Conservation (phyloP, 2,797 vertebrate genomes). For the Aulostomus chinensis region DNA sequence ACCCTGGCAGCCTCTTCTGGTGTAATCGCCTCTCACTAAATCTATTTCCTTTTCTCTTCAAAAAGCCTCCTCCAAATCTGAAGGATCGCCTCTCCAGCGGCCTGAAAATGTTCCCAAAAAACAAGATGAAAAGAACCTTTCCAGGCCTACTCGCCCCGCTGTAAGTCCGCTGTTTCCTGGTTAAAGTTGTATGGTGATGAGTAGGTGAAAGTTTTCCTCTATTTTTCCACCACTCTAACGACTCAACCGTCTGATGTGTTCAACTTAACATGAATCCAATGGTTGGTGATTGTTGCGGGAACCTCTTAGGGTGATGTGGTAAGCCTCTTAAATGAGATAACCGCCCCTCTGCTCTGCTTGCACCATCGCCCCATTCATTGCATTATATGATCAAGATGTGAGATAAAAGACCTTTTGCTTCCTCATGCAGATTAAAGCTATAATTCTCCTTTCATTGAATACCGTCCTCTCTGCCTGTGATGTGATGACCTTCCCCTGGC, state of each 20-base stretch:
- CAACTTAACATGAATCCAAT: slow-evolving; percentile 56
- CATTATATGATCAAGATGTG: slow-evolving; percentile 5
- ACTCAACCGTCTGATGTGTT: slow-evolving; percentile 39
- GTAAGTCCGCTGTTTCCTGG: slow-evolving; percentile 74
- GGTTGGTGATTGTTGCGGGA: slow-evolving; percentile 54
- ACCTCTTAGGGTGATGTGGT: slow-evolving; percentile 87
- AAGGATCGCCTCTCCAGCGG: slow-evolving; percentile 84
- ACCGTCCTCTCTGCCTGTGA: slow-evolving; percentile 12
- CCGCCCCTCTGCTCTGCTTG: slow-evolving; percentile 39
- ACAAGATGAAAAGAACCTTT: slow-evolving; percentile 85
- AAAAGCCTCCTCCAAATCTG: slow-evolving; percentile 87
- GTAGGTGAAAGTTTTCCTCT: slow-evolving; percentile 20
- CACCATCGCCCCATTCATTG: slow-evolving; percentile 28
- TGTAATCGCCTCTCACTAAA: slow-evolving; percentile 7
- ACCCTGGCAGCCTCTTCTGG: not conserved
- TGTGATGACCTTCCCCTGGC: slow-evolving; percentile 3
- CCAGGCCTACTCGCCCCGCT: slow-evolving; percentile 85
- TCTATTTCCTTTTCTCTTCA: slow-evolving; percentile 14
- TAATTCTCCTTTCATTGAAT: not conserved
- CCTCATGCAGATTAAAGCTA: not conserved
- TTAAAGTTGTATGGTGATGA: slow-evolving; percentile 12
- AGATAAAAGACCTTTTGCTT: slow-evolving; percentile 1
- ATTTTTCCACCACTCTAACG: slow-evolving; percentile 19
- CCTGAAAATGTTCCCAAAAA: slow-evolving; percentile 84
- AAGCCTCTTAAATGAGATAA: slow-evolving; percentile 69